These are phyloP conservation scores for Rhopalosiphum maidis DNA, from an alignment of 1,140 invertebrate genomes.

Conservation along the genomic window DNA sequence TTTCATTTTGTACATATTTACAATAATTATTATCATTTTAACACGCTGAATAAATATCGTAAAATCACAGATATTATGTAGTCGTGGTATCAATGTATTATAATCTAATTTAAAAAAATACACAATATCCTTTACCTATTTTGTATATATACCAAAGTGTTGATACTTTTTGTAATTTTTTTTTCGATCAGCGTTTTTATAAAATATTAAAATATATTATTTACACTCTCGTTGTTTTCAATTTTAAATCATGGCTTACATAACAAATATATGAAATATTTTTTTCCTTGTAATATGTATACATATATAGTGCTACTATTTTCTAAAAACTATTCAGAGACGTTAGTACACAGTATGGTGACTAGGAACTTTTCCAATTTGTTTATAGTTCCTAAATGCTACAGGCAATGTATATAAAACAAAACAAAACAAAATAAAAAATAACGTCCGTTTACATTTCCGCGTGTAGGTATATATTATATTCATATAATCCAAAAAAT, in stretches of 20 bases:
- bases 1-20: not conserved
- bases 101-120: not conserved
- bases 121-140: not conserved
- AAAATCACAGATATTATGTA: not conserved
- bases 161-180: not conserved
- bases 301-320: not conserved
- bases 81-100: not conserved
- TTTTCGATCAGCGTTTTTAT: not conserved
- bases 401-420: not conserved
- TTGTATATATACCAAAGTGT: not conserved
- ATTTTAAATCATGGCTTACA: not conserved
- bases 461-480: not conserved
- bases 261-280: not conserved
- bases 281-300: not conserved
- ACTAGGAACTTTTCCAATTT: slow-evolving; percentile 40
- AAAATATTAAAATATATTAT: not conserved
- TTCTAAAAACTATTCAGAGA: not conserved
- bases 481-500: slow-evolving; percentile 22
- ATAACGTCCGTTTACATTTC: not conserved
- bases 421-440: not conserved
- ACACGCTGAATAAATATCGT: not conserved
- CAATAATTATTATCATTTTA: not conserved
- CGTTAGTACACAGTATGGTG: not conserved
- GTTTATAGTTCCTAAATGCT: slow-evolving; percentile 16
- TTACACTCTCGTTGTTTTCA: not conserved